Percentiles rank a stretch among this genome's conserved stretches.
Evolutionary conservation across 2,113 vertebrate genomes (phyloP).

Genomic region (Empidonax traillii): DNA sequence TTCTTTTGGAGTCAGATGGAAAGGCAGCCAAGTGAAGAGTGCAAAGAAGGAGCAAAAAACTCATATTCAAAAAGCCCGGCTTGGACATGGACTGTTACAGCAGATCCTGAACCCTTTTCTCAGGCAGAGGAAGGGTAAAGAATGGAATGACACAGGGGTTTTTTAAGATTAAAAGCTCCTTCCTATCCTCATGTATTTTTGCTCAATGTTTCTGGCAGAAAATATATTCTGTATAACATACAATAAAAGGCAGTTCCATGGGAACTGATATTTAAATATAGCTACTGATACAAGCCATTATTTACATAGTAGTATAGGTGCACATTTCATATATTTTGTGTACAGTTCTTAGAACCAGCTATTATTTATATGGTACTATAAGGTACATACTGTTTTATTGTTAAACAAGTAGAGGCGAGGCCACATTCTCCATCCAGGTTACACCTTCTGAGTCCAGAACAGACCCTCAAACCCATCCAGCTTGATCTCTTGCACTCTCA

Average conservation of each 20-base stretch:
- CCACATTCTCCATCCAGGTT: not conserved
- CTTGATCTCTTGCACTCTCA: not conserved
- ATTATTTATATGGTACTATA: not conserved
- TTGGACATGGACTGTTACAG: slow-evolving; percentile 1
- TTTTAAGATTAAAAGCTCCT: not conserved
- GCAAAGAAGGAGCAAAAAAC: slow-evolving; percentile 20
- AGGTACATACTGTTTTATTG: not conserved
- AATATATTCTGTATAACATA: not conserved
- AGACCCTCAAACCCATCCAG: not conserved
- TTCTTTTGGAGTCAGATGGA: slow-evolving; percentile 60
- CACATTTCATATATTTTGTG: not conserved
- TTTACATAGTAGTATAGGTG: not conserved
- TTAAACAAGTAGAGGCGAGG: not conserved
- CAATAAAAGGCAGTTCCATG: not conserved
- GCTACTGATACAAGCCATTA: not conserved
- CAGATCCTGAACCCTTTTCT: not conserved
- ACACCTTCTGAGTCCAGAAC: not conserved
- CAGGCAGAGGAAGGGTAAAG: not conserved
- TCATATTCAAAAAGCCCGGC: not conserved
- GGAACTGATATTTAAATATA: not conserved
- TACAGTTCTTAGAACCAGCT: not conserved
- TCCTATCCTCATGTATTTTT: not conserved
- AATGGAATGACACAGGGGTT: accelerated
- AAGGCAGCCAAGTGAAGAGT: slow-evolving; percentile 47
- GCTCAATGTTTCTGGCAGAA: not conserved